These are phyloP conservation scores for Eubucco bourcierii DNA, from an alignment of 2,113 vertebrate species.

Conservation along the genomic window DNA sequence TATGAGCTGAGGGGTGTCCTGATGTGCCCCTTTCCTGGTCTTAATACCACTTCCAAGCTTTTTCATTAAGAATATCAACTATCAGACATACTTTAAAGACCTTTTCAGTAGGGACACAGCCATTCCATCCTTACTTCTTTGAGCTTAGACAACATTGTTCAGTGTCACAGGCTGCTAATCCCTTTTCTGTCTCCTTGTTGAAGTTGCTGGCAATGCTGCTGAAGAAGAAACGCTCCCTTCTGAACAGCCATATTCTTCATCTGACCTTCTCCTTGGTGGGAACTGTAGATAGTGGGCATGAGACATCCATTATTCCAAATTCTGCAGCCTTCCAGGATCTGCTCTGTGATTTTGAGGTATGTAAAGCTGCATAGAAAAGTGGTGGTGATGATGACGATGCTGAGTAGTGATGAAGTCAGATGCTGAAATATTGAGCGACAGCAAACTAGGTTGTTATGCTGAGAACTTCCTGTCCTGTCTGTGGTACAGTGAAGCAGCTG, in stretches of 20 bases:
- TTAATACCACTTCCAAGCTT: neutral
- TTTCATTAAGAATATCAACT: neutral
- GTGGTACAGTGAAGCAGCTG: neutral
- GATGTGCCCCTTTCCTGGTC: neutral
- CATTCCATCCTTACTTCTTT: neutral
- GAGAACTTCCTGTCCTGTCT: neutral
- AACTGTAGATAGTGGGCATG: conserved; percentile 95
- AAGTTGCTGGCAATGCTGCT: conserved; percentile 96
- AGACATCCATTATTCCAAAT: conserved; percentile 98
- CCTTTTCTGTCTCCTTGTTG: conserved; percentile 14
- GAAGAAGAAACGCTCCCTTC: conserved; percentile 94
- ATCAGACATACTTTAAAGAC: neutral
- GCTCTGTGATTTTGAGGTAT: conserved; percentile 97
- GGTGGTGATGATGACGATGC: neutral
- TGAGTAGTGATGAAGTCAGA: neutral
- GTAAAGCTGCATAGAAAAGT: neutral
- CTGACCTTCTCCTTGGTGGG: conserved; percentile 98
- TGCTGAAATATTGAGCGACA: neutral
- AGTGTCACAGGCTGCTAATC: neutral
- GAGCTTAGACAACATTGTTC: neutral
- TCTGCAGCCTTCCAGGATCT: conserved; percentile 97
- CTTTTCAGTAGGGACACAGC: neutral
- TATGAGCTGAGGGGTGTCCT: neutral
- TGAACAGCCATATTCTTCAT: conserved; percentile 98
- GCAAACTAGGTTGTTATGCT: neutral